A percentile compares a stretch with the other conserved stretches of the same genome.
Conservation (phyloP, 2,113 vertebrate species). For the Poeciliopsis occidentalis region DNA sequence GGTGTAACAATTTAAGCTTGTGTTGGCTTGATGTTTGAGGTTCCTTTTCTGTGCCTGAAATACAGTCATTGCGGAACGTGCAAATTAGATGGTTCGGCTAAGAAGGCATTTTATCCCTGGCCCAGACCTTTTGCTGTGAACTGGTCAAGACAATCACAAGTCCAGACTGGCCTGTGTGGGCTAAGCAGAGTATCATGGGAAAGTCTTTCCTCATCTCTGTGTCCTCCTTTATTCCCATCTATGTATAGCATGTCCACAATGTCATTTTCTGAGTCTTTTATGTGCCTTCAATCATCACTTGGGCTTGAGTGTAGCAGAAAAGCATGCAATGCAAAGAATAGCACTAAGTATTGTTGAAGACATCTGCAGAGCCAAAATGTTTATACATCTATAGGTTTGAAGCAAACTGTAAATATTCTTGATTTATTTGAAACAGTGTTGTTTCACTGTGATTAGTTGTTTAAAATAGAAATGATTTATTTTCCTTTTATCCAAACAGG, state of each 20-base stretch:
- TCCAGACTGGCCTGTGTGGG: slow-evolving; percentile 61
- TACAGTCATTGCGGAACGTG: slow-evolving; percentile 59
- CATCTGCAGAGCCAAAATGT: slow-evolving; percentile 9
- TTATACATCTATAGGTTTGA: slow-evolving; percentile 24
- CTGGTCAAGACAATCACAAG: slow-evolving; percentile 66
- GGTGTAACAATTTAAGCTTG: slow-evolving; percentile 45
- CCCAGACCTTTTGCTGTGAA: slow-evolving; percentile 61
- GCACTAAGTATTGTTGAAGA: neutral
- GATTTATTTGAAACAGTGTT: slow-evolving; percentile 54
- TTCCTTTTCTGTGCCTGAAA: slow-evolving; percentile 44
- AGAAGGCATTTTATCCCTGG: slow-evolving; percentile 62
- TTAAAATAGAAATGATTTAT: slow-evolving; percentile 32
- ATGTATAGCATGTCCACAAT: slow-evolving; percentile 13
- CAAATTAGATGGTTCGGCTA: slow-evolving; percentile 73
- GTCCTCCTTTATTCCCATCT: slow-evolving; percentile 22
- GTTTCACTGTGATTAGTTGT: neutral
- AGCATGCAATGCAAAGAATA: neutral
- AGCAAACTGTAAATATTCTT: slow-evolving; percentile 23
- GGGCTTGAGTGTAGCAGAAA: neutral
- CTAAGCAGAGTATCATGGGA: slow-evolving; percentile 69
- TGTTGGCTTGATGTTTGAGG: slow-evolving; percentile 31
- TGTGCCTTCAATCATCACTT: neutral
- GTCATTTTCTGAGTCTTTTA: slow-evolving; percentile 2
- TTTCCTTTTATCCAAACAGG: slow-evolving; percentile 79
- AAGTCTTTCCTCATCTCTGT: slow-evolving; percentile 46